phyloP scores from a whole-genome alignment of 1,140 invertebrate species.

The Brachionus plicatilis region DNA sequence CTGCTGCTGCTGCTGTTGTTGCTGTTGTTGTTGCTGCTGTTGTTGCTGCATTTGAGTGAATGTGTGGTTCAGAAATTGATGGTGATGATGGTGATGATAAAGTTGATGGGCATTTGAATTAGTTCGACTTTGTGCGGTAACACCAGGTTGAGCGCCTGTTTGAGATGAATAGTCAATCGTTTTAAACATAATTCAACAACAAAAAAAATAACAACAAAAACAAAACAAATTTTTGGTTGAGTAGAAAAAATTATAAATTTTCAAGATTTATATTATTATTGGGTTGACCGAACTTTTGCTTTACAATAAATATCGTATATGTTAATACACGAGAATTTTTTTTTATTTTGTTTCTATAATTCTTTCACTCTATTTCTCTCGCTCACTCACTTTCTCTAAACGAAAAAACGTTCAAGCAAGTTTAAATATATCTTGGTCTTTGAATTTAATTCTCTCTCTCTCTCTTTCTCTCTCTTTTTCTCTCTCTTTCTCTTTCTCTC shows the following conservation, averaged over 20 bases:
- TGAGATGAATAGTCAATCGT: slow-evolving; percentile 24
- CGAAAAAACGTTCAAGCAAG: neutral
- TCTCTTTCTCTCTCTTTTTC: neutral
- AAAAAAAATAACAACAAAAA: slow-evolving; percentile 14
- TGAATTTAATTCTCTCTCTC: neutral
- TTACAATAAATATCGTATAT: slow-evolving; percentile 2
- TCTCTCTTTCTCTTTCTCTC: neutral
- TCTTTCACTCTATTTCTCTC: slow-evolving; percentile 11
- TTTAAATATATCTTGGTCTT: slow-evolving; percentile 23
- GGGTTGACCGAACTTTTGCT: slow-evolving; percentile 10
- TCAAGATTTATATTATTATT: slow-evolving; percentile 22
- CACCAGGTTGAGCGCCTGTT: slow-evolving; percentile 9
- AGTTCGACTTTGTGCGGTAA: neutral
- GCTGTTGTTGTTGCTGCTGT: too few species aligned
- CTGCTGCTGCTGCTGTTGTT: neutral
- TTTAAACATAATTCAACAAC: slow-evolving; percentile 36
- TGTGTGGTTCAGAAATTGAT: neutral
- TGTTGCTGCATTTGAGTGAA: slow-evolving; percentile 5
- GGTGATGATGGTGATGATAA: neutral
- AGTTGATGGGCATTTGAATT: neutral
- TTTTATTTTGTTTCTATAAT: neutral
- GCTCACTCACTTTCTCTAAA: neutral
- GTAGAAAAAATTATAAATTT: neutral
- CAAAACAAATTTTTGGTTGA: neutral
- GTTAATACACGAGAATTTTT: slow-evolving; percentile 26